Evolutionary conservation across 1,140 invertebrate genomes (phyloP), one percentile per base, ranked within the genome.

Genomic region (Diuraphis noxia): DNA sequence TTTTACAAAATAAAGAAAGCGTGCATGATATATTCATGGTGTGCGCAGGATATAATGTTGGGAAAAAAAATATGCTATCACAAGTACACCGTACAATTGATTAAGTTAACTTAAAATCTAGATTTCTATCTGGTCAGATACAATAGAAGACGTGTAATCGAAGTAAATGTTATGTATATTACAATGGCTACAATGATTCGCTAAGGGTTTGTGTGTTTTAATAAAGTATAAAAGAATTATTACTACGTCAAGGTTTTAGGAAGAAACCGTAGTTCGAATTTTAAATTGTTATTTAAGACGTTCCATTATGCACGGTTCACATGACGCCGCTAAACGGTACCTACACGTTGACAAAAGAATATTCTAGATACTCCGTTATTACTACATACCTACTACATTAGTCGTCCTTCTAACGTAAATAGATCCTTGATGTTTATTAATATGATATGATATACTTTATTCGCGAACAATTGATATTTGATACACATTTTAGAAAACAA

Each of bases 261-360:
- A 40, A 17, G 81, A 82, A 82, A 82, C 30, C 25, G 34, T 43
- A 52, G 36, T 56, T 52, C 4, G 85, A 52, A 56, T 56, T 87
- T 87, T 36, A 41, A 87, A 56, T 87, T 38, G 46, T 56, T 56
- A 25, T 52, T 87, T 30, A 25, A 52, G 49, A 40, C 46, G 34
- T 87, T 36, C 49, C 34, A 87, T 87, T 87, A 87, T 87, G 49
- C 85, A 87, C 85, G 85, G 85, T 38, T 30, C 85, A 56, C 49
- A 40, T 87, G 21, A 46, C 82, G 6, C 52, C 85, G 46, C 13
- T 52, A 87, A 87, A 87, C 85, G 85, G 46, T 43, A 41, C 79
- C 25, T 41, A 21, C 41, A 40, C n/a, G 82, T 84, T n/a, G 82
- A 86, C 41, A 46, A 49, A 36, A 3, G 8, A 46, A n/a, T 49